Conservation (phyloP, 2,113 vertebrate genomes). For the Trichechus manatus region DNA sequence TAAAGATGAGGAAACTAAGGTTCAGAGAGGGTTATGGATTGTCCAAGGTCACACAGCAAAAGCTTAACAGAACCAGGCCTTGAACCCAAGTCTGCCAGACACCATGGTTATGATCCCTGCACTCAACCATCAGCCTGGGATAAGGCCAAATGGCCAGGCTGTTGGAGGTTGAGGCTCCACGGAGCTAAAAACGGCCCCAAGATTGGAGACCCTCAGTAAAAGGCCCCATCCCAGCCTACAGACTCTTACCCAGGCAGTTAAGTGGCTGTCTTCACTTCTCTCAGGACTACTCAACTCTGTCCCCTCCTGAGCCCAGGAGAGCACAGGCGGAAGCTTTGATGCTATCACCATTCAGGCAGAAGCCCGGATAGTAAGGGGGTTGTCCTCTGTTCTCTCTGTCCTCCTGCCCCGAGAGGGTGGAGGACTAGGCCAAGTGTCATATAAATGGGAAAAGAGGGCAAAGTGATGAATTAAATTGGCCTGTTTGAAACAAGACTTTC, state of each 20-base stretch:
- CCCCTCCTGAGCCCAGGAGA: neutral
- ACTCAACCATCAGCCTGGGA: neutral
- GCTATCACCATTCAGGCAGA: neutral
- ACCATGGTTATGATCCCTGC: neutral
- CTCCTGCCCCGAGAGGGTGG: neutral
- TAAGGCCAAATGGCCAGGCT: neutral
- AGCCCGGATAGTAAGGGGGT: neutral
- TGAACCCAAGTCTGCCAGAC: neutral
- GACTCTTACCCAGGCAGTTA: neutral
- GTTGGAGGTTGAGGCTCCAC: neutral
- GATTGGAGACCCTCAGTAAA: neutral
- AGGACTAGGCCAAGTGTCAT: neutral
- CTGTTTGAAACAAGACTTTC: neutral
- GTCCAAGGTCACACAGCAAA: neutral
- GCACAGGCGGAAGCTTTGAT: neutral
- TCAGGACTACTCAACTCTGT: neutral
- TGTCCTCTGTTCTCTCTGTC: neutral
- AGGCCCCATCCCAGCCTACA: neutral
- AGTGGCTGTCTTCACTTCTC: neutral
- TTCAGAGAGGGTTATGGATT: neutral
- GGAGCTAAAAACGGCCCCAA: neutral
- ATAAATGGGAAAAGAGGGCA: neutral
- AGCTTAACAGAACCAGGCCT: neutral
- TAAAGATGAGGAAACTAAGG: constrained; percentile 53
- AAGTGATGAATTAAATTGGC: neutral